Evolutionary conservation across 1,140 invertebrate genomes (phyloP), one percentile per base, ranked within the genome.

Genomic region (Acyrthosiphon pisum): DNA sequence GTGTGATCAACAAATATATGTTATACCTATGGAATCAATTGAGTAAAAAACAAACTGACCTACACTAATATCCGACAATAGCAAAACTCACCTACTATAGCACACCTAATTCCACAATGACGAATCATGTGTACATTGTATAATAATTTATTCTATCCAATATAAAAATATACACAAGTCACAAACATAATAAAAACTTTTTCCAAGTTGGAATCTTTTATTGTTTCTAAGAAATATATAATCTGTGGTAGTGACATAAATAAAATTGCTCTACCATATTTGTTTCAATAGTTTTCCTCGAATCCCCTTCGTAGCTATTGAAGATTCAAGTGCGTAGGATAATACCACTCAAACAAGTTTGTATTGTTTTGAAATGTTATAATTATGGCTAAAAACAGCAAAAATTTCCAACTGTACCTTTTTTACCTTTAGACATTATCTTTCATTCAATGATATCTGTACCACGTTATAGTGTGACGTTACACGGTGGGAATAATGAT

Each of bases 331-430:
- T 35, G n/a, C 35, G 48, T 89, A 50, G 46, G 86, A 37, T 35
- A 89, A 89, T 53, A 23, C 6, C 6, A 89, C 11, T 89, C 2
- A 23, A 53, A 89, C 48, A 14, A 50, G 87, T 89, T 50, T 35
- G 22, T 50, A 53, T 89, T 89, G 87, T 89, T 53, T 89, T 89
- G 48, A 50, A 89, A 89, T 37, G 87, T 89, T 89, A 37, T 89
- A 88, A 53, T 53, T 89, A 89, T 89, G n/a, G 50, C 87, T n/a
- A 89, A 53, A 53, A 89, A 37, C n/a, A 89, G 48, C 20, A 89
- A 53, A 50, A 35, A 26, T 89, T 0, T 53, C 48, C 6, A 53
- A 89, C 87, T 53, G 23, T 53, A 23, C 0, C 14, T 48, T 37
- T 83, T 84, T 44, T 84, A 41, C 83, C 83, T 44, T 14, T 30